Base-by-base conservation (phyloP, 2,113 vertebrate genomes). In the Odobenus rosmarus region DNA sequence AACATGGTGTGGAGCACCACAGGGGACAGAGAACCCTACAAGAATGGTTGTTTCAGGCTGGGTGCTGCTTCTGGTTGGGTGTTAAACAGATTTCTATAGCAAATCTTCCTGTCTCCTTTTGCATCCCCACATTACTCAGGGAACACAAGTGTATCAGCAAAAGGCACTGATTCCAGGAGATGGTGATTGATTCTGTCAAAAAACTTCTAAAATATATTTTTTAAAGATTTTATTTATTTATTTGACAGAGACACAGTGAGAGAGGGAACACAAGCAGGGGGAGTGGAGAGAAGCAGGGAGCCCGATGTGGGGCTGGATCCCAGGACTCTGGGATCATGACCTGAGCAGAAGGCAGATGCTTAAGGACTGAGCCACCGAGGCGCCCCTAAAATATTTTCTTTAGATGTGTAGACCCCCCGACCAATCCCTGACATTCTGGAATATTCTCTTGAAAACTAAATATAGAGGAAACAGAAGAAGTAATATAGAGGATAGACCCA, bases 361-460 rank as follows among this genome's bases (percentile, higher is more conserved):
- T 53, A 53, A 15, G 3, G 2, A 4, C 51, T 57, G 55, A 21
- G 55, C 55, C 55, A 57, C 55, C 55, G 19, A 57, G 55, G 7
- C 2, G 7, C 18, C 55, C 19, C 61, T 62, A 53, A 10, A 77
- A 24, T 36, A 39, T 18, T 84, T 74, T 64, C 24, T 69, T 82
- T 36, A 59, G 36, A 74, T 6, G 2, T 64, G 4, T 39, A 42
- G n/a, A 76, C 46, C 13, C 6, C 7, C 14, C 49, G 11, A 21
- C 5, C 72, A 90, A 55, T 23, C 28, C 39, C 14, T 33, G n/a
- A 53, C 16, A 26, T 24, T 79, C 76, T 16, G 67, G 42, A 90
- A 93, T 77, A 88, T 36, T 93, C 88, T 62, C 67, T 49, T 84
- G 51, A 61, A 96, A 74, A 80, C 53, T 16, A 90, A 62, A 72